Evolutionary conservation across 2,797 vertebrate genomes (phyloP).

Genomic region (Melopsittacus undulatus): DNA sequence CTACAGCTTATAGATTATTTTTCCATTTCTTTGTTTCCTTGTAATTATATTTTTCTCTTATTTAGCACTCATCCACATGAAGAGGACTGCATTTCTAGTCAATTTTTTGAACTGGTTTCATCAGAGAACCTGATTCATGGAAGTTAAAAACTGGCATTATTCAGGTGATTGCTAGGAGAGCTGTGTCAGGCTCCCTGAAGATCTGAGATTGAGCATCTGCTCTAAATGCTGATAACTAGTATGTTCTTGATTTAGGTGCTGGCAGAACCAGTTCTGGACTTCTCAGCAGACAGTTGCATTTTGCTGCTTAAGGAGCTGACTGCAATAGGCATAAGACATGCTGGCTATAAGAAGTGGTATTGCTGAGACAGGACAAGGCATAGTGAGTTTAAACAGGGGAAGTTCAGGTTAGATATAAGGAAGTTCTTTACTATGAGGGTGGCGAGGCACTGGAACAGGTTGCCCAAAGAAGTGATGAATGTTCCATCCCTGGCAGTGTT

Average conservation of each 20-base stretch:
- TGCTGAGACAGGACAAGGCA: background rate
- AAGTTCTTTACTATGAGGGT: background rate
- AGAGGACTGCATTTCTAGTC: background rate
- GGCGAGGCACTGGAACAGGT: background rate
- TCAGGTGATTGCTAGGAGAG: background rate
- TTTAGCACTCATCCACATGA: background rate
- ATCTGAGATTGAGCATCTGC: background rate
- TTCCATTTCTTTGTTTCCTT: background rate
- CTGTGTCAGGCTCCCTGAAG: background rate
- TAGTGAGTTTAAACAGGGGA: background rate
- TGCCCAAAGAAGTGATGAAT: background rate
- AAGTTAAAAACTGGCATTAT: background rate
- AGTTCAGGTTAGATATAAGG: background rate
- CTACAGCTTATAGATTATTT: background rate
- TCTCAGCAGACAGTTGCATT: background rate
- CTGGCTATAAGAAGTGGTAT: background rate
- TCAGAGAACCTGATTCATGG: background rate
- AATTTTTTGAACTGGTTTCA: background rate
- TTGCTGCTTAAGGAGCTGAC: background rate
- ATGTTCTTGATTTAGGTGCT: background rate
- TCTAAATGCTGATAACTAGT: background rate
- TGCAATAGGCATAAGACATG: fast-evolving
- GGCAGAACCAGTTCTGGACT: background rate
- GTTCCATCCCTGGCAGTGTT: background rate
- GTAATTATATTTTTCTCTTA: background rate